Base-by-base conservation (phyloP, 2,113 vertebrate genomes). In the Lampris megalopsis region DNA sequence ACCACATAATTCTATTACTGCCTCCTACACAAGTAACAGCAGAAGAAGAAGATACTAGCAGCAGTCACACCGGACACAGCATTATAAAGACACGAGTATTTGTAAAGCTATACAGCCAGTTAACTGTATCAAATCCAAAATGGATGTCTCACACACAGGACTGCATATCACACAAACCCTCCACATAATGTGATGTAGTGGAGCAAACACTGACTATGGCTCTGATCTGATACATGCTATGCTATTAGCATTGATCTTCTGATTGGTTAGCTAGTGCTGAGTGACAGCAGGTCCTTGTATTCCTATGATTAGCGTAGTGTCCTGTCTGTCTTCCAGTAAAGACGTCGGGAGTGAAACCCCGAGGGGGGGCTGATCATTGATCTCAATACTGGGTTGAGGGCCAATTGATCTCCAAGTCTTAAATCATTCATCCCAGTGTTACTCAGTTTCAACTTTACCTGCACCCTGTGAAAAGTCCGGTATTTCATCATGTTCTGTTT, bases 341-440 rank as follows among this genome's bases (percentile, higher is more conserved):
- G 82, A 83, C 58, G 61, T 68, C 62, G 6, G 52, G 56, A 68
- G 80, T 82, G 47, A 45, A 88, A 86, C 53, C 47, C 53, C 1
- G 24, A 0, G 70, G 68, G 54, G 81, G 81, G 87, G 72, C 67
- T 59, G 42, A 84, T 84, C 62, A 92, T 89, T 24, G 80, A 91
- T 89, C 76, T 52, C 48, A 76, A 90, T 84, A 81, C 43, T 54
- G 86, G 87, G 85, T 88, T 77, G 82, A 87, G 75, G 73, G 47
- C 63, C 8, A 41, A 8, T 52, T 68, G 65, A 84, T 80, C 80
- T 62, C 47, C 2, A 13, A 45, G 49, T 81, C 58, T 40, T 92
- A 71, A 88, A 91, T 90, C 82, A 84, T 86, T 89, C 77, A 86
- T 86, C 71, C 64, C 77, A 59, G 48, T 72, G 73, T 80, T 68